Conservation (phyloP, 2,113 vertebrate genomes). For the Anthoscopus minutus region DNA sequence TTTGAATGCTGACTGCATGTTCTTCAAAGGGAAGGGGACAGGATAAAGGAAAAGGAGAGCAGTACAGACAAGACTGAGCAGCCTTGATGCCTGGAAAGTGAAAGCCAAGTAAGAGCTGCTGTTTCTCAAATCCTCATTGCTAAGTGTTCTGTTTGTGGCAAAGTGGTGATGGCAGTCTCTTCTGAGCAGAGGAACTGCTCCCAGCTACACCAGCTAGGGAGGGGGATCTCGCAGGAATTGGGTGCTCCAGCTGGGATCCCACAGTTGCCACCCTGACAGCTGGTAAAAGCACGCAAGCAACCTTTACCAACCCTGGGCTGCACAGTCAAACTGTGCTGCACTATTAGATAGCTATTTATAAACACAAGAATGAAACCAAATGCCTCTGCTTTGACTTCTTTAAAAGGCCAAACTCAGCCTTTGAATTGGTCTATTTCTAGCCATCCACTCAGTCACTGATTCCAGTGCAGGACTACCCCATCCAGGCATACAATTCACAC, state of each 20-base stretch:
- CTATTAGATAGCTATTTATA: background rate
- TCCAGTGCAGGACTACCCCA: background rate
- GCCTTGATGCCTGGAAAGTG: background rate
- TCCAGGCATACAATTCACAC: background rate
- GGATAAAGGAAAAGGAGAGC: background rate
- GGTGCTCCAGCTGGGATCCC: background rate
- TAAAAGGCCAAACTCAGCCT: background rate
- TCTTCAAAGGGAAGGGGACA: background rate
- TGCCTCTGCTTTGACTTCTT: background rate
- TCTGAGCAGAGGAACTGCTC: background rate
- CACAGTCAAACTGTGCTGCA: background rate
- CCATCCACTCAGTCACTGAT: background rate
- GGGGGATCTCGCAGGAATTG: background rate
- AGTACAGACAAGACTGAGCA: background rate
- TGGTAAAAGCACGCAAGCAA: slow-evolving; percentile 27
- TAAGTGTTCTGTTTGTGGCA: background rate
- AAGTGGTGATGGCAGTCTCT: background rate
- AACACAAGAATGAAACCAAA: background rate
- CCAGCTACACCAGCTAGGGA: background rate
- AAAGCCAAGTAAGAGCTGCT: background rate
- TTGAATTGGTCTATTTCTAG: background rate
- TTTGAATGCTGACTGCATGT: background rate
- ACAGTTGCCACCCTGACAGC: slow-evolving; percentile 20
- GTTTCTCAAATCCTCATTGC: background rate
- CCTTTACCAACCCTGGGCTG: background rate